Evolutionary conservation across 1,140 invertebrate species (phyloP).

Genomic region (Reticulitermes speratus): DNA sequence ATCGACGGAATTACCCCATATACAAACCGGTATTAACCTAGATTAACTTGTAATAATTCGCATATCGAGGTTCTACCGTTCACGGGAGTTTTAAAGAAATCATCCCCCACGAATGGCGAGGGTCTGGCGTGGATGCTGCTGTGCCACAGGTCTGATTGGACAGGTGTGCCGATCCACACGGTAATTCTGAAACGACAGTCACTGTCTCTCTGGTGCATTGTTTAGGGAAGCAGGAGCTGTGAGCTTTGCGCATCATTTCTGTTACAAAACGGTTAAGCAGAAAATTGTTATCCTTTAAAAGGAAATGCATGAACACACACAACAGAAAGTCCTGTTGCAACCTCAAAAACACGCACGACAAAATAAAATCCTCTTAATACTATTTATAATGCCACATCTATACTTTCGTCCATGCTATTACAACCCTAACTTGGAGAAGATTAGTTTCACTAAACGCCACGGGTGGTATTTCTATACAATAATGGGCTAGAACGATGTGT

Average conservation of each 20-base stretch:
- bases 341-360: background rate
- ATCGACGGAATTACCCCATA: too few species aligned
- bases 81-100: too few species aligned
- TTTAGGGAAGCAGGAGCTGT: background rate
- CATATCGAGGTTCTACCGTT: too few species aligned
- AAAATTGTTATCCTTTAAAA: background rate
- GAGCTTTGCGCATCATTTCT: background rate
- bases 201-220: background rate
- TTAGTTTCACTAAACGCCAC: slow-evolving; percentile 15
- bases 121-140: background rate
- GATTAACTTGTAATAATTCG: too few species aligned
- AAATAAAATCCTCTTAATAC: background rate
- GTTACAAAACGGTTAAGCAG: background rate
- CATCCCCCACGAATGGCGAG: too few species aligned
- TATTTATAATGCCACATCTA: background rate
- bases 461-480: background rate
- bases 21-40: too few species aligned
- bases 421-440: background rate
- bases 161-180: background rate
- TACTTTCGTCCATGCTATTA: background rate
- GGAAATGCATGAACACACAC: background rate
- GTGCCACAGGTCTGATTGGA: background rate
- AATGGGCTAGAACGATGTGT: background rate
- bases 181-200: background rate
- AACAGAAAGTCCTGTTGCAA: background rate